phyloP scores from a whole-genome alignment of 2,797 vertebrate species.

The Huso huso region DNA sequence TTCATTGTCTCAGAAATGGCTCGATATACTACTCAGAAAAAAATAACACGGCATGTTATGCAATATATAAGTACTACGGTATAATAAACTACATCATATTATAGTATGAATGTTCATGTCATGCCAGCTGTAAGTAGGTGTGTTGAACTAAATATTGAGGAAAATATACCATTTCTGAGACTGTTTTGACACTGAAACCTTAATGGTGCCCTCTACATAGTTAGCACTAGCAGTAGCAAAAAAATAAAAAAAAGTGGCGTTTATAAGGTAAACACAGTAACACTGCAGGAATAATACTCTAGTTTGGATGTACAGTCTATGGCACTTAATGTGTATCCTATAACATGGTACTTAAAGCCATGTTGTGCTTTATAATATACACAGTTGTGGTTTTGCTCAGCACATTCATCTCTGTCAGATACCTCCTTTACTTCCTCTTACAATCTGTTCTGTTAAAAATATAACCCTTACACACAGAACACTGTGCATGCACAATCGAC shows the following conservation, averaged over 20 bases:
- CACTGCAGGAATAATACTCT: slow-evolving; percentile 75
- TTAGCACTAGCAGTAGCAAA: slow-evolving; percentile 34
- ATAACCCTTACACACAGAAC: slow-evolving; percentile 74
- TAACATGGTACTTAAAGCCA: slow-evolving; percentile 76
- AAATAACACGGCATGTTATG: neutral
- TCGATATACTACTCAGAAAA: neutral
- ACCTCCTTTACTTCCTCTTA: slow-evolving; percentile 68
- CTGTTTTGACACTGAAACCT: slow-evolving; percentile 63
- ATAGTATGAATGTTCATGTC: neutral
- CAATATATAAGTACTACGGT: neutral
- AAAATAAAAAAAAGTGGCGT: slow-evolving; percentile 47
- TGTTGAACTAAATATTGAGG: slow-evolving; percentile 11
- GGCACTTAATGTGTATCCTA: slow-evolving; percentile 85
- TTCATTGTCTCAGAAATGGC: slow-evolving; percentile 56
- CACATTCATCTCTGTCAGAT: slow-evolving; percentile 86
- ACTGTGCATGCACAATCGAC: slow-evolving; percentile 78
- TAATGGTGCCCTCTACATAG: slow-evolving; percentile 59
- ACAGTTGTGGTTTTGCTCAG: slow-evolving; percentile 83
- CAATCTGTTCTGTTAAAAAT: slow-evolving; percentile 81
- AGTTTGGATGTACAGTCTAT: slow-evolving; percentile 80
- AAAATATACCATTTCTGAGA: slow-evolving; percentile 63
- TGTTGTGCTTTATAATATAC: slow-evolving; percentile 87
- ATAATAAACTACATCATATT: neutral
- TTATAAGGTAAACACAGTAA: slow-evolving; percentile 58
- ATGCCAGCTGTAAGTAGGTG: too few species aligned